Evolutionary conservation across 2,888 invertebrate species (phyloP).

Genomic region (Anticlea derivata): DNA sequence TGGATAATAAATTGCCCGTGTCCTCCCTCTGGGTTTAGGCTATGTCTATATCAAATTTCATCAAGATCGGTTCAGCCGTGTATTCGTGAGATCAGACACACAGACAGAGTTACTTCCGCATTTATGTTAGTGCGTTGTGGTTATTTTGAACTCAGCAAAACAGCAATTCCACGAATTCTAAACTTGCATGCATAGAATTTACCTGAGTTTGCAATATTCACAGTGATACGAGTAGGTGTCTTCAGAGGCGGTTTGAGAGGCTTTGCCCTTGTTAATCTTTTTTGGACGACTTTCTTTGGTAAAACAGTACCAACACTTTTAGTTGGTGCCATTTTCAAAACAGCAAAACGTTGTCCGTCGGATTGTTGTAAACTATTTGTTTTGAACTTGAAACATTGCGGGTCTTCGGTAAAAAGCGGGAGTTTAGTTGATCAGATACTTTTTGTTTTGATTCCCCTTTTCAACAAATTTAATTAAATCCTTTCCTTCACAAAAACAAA

Average conservation of each 20-base stretch:
- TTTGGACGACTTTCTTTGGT: slow-evolving; percentile 15
- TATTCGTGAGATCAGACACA: too few species aligned
- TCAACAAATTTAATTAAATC: neutral
- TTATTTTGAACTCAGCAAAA: too few species aligned
- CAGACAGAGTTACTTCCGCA: too few species aligned
- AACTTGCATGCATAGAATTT: neutral
- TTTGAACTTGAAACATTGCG: neutral
- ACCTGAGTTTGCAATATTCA: slow-evolving; percentile 32
- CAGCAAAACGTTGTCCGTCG: neutral
- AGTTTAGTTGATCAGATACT: too few species aligned
- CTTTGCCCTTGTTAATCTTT: slow-evolving; percentile 19
- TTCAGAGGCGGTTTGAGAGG: slow-evolving; percentile 42
- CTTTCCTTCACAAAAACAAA: too few species aligned
- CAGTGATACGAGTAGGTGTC: slow-evolving; percentile 41
- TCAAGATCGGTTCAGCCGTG: too few species aligned
- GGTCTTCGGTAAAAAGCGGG: neutral
- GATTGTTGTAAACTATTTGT: neutral
- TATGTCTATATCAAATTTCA: too few species aligned
- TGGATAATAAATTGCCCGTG: too few species aligned
- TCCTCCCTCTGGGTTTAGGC: too few species aligned
- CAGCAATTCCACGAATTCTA: slow-evolving; percentile 1
- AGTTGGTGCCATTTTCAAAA: slow-evolving; percentile 34
- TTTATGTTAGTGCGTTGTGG: too few species aligned
- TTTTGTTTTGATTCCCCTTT: neutral
- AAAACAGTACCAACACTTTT: slow-evolving; percentile 25